A percentile compares a stretch with the other conserved stretches of the same genome.
Evolutionary conservation across 1,140 invertebrate genomes (phyloP).

Genomic region (Sweltsa coloradensis): DNA sequence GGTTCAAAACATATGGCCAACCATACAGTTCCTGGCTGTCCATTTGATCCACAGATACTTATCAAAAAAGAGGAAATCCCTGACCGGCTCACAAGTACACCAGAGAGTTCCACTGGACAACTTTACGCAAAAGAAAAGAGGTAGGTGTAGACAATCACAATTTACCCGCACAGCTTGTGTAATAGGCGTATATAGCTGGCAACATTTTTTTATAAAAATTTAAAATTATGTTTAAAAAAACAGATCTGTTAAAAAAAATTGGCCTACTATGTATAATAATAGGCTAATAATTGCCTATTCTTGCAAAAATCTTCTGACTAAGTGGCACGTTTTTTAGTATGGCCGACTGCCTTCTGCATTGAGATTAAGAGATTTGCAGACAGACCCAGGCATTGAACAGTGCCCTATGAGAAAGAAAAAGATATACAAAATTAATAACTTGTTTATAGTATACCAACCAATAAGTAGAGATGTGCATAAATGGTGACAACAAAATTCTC

Average conservation of each 20-base stretch:
- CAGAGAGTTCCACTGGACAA: slow-evolving; percentile 8
- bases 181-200: no score
- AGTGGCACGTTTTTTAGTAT: no score
- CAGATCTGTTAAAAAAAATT: not conserved
- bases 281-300: no score
- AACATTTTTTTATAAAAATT: not conserved
- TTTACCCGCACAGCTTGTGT: not conserved
- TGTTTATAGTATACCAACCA: no score
- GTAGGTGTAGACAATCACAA: slow-evolving; percentile 10
- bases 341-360: not conserved
- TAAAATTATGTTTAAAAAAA: not conserved
- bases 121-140: slow-evolving; percentile 16
- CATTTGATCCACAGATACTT: slow-evolving; percentile 63
- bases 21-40: slow-evolving; percentile 65
- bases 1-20: slow-evolving; percentile 66
- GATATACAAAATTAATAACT: no score
- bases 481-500: no score
- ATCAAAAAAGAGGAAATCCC: slow-evolving; percentile 40
- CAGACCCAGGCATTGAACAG: not conserved
- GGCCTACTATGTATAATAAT: not conserved
- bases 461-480: no score
- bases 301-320: no score
- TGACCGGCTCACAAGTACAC: slow-evolving; percentile 34
- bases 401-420: not conserved
- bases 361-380: not conserved